Conservation (phyloP, 2,888 invertebrate species). For the Hemaris fuciformis region DNA sequence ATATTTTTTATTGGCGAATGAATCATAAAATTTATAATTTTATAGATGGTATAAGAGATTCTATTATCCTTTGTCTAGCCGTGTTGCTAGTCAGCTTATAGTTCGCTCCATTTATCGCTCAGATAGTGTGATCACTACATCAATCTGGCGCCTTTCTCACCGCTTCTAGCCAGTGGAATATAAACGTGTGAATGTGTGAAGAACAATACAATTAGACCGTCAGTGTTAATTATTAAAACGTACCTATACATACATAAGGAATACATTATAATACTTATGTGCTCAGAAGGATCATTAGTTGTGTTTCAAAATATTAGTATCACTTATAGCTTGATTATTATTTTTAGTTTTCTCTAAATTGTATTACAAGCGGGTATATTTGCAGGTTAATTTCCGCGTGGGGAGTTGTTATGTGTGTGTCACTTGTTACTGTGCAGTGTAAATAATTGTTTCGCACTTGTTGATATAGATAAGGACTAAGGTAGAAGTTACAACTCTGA, state of each 20-base stretch:
- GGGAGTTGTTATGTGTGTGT: background rate
- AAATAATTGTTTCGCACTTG: background rate
- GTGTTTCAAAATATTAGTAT: background rate
- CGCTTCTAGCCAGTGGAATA: background rate
- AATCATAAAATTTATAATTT: background rate
- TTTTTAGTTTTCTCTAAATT: background rate
- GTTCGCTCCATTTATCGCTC: constrained; percentile 4
- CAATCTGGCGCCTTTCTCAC: background rate
- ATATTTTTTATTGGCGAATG: background rate
- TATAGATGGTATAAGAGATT: background rate
- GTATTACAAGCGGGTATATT: background rate
- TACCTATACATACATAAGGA: background rate
- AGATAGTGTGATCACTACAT: background rate
- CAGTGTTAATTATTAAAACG: background rate
- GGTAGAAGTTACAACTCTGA: background rate
- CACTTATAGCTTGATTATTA: no score
- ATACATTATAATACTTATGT: background rate
- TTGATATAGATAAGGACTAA: background rate
- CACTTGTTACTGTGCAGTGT: background rate
- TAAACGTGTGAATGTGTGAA: background rate
- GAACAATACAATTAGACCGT: background rate
- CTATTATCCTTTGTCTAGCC: constrained; percentile 2
- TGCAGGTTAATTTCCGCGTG: background rate
- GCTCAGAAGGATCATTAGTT: background rate
- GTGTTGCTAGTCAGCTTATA: background rate